Base-by-base conservation (phyloP, 2,797 vertebrate species). In the Mastacembelus armatus region DNA sequence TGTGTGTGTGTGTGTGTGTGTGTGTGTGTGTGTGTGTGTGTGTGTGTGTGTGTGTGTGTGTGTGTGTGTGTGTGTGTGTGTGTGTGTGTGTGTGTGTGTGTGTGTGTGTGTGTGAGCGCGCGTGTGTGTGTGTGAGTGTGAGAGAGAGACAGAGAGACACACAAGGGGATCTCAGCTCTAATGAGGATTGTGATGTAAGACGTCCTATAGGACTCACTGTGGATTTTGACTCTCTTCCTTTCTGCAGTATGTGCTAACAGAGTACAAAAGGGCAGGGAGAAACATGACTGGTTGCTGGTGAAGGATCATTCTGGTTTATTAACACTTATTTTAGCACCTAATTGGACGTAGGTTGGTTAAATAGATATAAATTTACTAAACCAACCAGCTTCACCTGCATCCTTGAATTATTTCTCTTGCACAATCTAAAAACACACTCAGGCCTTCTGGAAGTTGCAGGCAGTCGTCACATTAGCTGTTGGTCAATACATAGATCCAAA, bases 121-220 rank as follows among this genome's bases (percentile, higher is more conserved):
- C n/a, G n/a, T 52, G 12, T 56, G 16, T 47, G 51, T 66, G 21
- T 44, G 63, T 3, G 16, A 43, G 19, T 45, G 30, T 45, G 47
- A 38, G n/a, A n/a, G n/a, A 43, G 40, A 24, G 30, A 27, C 26
- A 19, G 36, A n/a, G 40, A n/a, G 15, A 15, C n/a, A n/a, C n/a
- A n/a, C n/a, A 58, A 10, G n/a, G 43, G 32, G 56, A 56, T 45
- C 36, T 74, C 39, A 14, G 36, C 52, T 66, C 47, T 77, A 71
- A 81, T 78, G 70, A 83, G 70, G 51, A 55, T 22, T 55, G 57
- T 69, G 45, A 72, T 74, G 60, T 67, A 57, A 70, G 70, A 30
- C 39, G 65, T 81, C 69, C 15, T 74, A 7, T 40, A 59, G 15
- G 51, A 79, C 66, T 70, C 43, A 26, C 22, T 12, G 14, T 62